Evolutionary conservation across 2,797 vertebrate species (phyloP).

Genomic region (Menidia menidia): DNA sequence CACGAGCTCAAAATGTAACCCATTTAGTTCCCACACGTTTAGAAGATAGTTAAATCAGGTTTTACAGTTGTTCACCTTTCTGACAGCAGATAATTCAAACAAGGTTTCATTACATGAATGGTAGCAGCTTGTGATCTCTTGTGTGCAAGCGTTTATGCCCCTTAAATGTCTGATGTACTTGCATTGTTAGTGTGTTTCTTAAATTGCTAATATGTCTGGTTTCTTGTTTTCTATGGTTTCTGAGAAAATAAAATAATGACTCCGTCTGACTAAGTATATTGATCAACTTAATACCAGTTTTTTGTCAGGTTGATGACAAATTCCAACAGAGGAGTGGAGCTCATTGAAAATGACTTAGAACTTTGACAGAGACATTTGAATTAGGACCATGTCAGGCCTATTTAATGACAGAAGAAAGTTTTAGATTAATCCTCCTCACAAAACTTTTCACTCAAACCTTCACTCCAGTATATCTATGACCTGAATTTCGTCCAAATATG

Average conservation of each 20-base stretch:
- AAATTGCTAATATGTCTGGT: constrained; percentile 10
- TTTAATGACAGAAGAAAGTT: constrained; percentile 1
- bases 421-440: constrained; percentile 42
- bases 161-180: constrained; percentile 32
- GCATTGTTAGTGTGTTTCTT: constrained; percentile 4
- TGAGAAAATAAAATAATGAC: constrained; percentile 43
- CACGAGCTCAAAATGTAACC: constrained; percentile 4
- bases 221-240: constrained; percentile 34
- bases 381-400: constrained; percentile 37
- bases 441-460: constrained; percentile 35
- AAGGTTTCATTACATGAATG: constrained; percentile 25
- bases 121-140: background rate
- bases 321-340: constrained; percentile 25
- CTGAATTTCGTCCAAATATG: constrained; percentile 43
- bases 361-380: constrained; percentile 15
- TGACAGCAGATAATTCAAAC: constrained; percentile 6
- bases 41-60: constrained; percentile 23
- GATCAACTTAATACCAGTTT: constrained; percentile 56
- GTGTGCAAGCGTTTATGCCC: constrained; percentile 13
- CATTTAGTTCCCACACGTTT: constrained; percentile 6
- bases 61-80: constrained; percentile 10
- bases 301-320: constrained; percentile 63
- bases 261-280: constrained; percentile 54
- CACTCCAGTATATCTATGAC: constrained; percentile 50
- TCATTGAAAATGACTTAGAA: constrained; percentile 10